Percentiles rank a stretch among this genome's conserved stretches.
Evolutionary conservation across 2,888 invertebrate species (phyloP).

Genomic region (Luffia ferchaultella): DNA sequence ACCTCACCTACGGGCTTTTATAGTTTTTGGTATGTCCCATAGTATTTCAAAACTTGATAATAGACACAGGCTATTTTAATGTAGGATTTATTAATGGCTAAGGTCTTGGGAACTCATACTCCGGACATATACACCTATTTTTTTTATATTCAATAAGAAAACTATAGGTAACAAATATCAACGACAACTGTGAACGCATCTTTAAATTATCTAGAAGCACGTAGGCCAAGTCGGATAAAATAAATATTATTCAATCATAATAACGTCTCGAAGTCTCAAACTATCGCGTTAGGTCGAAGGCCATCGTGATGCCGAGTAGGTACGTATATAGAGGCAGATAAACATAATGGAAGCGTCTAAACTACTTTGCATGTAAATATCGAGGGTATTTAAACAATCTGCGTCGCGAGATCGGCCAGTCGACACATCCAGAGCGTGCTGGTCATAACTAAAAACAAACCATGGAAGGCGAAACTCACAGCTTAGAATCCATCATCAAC

Average conservation of each 20-base stretch:
- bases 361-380: conserved; percentile 8
- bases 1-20: no score
- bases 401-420: conserved; percentile 24
- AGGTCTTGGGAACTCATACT: no score
- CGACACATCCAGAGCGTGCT: conserved; percentile 18
- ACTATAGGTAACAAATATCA: no score
- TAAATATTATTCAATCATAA: background rate
- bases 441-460: conserved; percentile 18
- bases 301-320: conserved; percentile 27
- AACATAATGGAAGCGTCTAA: background rate
- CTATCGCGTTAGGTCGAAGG: conserved; percentile 47
- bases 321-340: no score
- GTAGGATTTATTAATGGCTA: no score
- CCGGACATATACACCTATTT: no score
- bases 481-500: conserved; percentile 47
- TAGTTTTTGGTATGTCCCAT: no score
- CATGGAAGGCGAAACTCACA: conserved; percentile 54
- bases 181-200: no score
- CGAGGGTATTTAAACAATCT: conserved; percentile 40
- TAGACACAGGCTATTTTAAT: no score
- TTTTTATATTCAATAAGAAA: no score
- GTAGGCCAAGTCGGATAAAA: background rate
- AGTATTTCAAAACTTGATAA: no score
- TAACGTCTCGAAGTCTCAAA: background rate
- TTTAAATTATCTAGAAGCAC: background rate